These are phyloP conservation scores for Drymonia ruficornis DNA, from an alignment of 2,888 invertebrate genomes.

Conservation along the genomic window DNA sequence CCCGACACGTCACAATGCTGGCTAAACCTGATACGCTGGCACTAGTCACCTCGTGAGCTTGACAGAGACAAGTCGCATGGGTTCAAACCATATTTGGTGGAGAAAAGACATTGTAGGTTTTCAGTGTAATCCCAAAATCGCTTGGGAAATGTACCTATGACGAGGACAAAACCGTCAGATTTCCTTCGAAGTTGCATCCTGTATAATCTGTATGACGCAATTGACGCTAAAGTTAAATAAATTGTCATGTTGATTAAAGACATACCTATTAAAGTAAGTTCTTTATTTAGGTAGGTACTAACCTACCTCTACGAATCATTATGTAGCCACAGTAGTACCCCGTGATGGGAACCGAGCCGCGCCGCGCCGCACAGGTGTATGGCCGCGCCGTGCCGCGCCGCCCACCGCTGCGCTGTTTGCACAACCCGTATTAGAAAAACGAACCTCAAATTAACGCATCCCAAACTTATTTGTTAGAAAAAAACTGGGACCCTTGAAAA, in stretches of 20 bases:
- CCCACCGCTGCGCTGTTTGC: constrained; percentile 43
- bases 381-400: constrained; percentile 9
- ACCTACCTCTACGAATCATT: no score
- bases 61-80: background rate
- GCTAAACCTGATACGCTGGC: background rate
- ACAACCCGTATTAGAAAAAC: constrained; percentile 58
- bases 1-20: constrained; percentile 1
- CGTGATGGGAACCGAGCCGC: background rate
- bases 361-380: constrained; percentile 1
- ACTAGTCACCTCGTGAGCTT: background rate
- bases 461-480: constrained; percentile 53
- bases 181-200: no score
- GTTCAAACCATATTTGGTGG: background rate
- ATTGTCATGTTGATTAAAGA: no score
- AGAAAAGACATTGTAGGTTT: background rate
- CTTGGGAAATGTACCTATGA: background rate
- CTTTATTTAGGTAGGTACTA: no score
- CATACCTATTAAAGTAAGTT: no score
- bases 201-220: no score
- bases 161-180: background rate
- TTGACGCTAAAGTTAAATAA: no score
- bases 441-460: constrained; percentile 65
- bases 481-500: constrained; percentile 59
- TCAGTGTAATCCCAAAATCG: constrained; percentile 2
- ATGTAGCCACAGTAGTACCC: no score